Evolutionary conservation across 2,888 invertebrate species (phyloP), one percentile per base, ranked within the genome.

Genomic region (Lithophane leautieri): DNA sequence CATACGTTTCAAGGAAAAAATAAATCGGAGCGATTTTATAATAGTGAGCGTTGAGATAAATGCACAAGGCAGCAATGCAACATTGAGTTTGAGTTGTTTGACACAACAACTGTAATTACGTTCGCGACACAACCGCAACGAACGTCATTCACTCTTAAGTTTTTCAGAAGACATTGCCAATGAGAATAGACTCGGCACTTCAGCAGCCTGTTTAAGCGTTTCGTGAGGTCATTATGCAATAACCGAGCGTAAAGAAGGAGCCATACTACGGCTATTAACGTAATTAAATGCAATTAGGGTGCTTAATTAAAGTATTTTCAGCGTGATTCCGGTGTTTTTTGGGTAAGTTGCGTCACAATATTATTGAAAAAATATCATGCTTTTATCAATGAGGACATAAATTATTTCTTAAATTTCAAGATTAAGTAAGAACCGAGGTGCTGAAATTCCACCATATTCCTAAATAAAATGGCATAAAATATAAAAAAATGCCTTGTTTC

Each of bases 91-190:
- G 50, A 76, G 52, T 76, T 61, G 61, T 65, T 73, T 69, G 70
- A 9, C 72, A 76, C 60, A 63, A 72, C 34, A 63, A 65, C 54
- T 66, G 52, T 73, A 66, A 76, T 72, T 66, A 75, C 25, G 44
- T 28, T 58, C 65, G 65, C 65, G 84, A 83, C 77, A 82, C 71
- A 72, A 66, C 58, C 56, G 58, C 73, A 73, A 67, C 67, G 28
- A 69, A 67, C 71, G 42, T 78, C 68, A 69, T 28, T 58, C 50
- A 42, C 19, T 52, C 58, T 58, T 34, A 66, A 52, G 54, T 80
- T 81, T 84, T 86, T 81, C 61, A 71, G 62, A 66, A 71, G 80
- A 70, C 79, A 80, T 86, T 87, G 86, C 78, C 87, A 86, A 80
- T 87, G 82, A 79, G 44, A 80, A 71, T 56, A 65, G 12, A 63